These are phyloP conservation scores for Mormyrus lacerda DNA, from an alignment of 2,113 vertebrate species.

Conservation along the genomic window DNA sequence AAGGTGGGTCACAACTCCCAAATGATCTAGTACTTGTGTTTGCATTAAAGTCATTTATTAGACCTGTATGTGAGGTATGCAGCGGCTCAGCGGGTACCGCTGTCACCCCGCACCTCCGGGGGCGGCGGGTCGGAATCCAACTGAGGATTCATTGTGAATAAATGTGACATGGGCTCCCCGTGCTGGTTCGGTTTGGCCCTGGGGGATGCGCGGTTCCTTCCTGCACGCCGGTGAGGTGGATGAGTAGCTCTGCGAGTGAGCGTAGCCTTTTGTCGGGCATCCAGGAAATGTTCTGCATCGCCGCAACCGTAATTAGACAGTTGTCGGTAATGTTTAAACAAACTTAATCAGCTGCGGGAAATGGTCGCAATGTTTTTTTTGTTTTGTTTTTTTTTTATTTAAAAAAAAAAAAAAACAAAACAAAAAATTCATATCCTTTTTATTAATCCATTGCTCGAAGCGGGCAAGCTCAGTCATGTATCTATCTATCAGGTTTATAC, in stretches of 20 bases:
- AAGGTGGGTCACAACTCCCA: not conserved
- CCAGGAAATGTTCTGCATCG: not conserved
- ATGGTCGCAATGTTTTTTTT: not conserved
- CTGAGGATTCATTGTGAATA: not conserved
- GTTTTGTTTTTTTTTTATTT: too few relatives aligned
- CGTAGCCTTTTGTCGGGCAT: not conserved
- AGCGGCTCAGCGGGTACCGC: not conserved
- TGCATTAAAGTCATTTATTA: constrained; percentile 1
- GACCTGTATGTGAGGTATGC: not conserved
- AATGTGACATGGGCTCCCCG: not conserved
- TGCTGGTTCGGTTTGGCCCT: not conserved
- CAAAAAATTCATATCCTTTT: not conserved
- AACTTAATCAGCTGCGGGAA: not conserved
- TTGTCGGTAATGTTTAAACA: not conserved
- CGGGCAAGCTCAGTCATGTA: not conserved
- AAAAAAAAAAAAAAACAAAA: too few relatives aligned
- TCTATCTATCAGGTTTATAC: not conserved
- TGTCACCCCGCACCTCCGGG: not conserved
- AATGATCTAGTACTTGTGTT: constrained; percentile 3
- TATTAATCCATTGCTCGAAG: not conserved
- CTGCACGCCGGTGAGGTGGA: not conserved
- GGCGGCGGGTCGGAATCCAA: not conserved
- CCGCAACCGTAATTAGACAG: not conserved
- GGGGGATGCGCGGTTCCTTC: not conserved
- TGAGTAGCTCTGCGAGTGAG: not conserved